Base-by-base conservation (phyloP, 1,140 invertebrate species). In the Pentalonia nigronervosa region DNA sequence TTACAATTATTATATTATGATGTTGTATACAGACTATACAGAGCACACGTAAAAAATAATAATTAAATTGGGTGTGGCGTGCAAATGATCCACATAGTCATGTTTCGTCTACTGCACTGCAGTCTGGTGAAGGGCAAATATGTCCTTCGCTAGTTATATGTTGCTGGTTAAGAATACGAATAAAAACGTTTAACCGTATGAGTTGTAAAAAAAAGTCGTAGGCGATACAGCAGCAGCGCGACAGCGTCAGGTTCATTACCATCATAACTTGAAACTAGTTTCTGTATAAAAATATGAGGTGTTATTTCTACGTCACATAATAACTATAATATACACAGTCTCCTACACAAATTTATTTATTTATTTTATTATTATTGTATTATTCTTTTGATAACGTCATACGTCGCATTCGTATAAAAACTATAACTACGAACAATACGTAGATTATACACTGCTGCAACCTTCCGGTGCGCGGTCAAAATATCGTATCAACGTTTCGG, bases 131-230 rank as follows among this genome's bases (percentile, higher is more conserved):
- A 88, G 47, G 87, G 87, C 47, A 48, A 53, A 36, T 47, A 50
- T 48, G 47, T 88, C 87, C 47, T 88, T 53, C 87, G 30, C 20
- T 17, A n/a, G 86, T 41, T 23, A 25, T 23, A n/a, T 76, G n/a
- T 6, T 76, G 60, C 14, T 17, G 14, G 30, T n/a, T n/a, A 76
- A 41, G 14, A 17, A 76, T n/a, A 83, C 76, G 76, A 34, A 83
- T 34, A 83, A 25, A 45, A 41, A 45, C 47, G n/a, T 88, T 20
- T 83, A 36, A 83, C 47, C 7, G 47, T 48, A 45, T 7, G 86
- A 88, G n/a, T 34, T 76, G 60, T n/a, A n/a, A 53, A 89, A 89
- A 53, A 89, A 89, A 53, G n/a, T 89, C 48, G 87, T 89, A 48
- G 87, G 86, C 86, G 48, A 53, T 34, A 89, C 87, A 36, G 20